phyloP scores from a whole-genome alignment of 2,113 vertebrate species.

The Gracilinanus agilis region DNA sequence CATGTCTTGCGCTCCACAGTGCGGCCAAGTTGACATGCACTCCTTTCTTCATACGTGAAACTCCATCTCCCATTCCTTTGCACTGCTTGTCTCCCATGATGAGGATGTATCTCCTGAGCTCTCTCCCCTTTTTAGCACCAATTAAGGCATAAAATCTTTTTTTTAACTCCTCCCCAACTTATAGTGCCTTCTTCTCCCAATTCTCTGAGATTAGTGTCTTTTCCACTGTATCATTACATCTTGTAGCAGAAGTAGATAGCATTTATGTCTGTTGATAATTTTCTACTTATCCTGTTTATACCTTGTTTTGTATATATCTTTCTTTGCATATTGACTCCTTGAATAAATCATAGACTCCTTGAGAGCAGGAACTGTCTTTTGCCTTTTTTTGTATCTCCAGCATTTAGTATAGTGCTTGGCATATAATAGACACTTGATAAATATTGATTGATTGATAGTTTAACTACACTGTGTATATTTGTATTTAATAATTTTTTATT shows the following conservation, averaged over 20 bases:
- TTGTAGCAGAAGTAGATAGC: background rate
- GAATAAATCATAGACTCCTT: background rate
- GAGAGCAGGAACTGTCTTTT: background rate
- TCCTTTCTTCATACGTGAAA: background rate
- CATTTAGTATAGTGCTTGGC: background rate
- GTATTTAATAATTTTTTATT: background rate
- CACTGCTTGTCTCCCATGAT: background rate
- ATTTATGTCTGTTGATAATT: background rate
- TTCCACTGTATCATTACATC: background rate
- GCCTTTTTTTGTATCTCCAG: background rate
- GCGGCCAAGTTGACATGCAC: background rate
- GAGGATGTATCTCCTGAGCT: background rate
- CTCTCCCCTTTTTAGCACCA: background rate
- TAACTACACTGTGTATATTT: background rate
- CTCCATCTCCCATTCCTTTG: background rate
- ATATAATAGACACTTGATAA: background rate
- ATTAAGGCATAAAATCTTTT: background rate
- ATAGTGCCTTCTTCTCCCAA: background rate
- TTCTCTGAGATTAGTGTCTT: background rate
- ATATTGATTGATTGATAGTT: background rate
- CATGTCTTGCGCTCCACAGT: background rate
- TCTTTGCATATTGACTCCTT: background rate
- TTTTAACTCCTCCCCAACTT: background rate
- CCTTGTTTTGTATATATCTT: background rate
- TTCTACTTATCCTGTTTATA: background rate